phyloP scores from a whole-genome alignment of 2,888 invertebrate species.

The Drosophila mayaguana region DNA sequence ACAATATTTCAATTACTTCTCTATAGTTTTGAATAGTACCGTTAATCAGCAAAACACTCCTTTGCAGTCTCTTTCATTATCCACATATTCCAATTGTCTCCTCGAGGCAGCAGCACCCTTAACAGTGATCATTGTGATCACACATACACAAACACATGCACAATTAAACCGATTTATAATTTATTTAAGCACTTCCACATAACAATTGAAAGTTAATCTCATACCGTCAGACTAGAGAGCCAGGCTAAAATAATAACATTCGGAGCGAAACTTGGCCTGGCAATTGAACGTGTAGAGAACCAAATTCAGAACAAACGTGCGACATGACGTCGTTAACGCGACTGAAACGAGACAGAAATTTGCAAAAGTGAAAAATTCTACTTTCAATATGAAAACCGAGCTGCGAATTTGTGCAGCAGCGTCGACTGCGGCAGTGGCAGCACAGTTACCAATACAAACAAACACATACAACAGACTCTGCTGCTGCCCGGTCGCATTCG shows the following conservation, averaged over 20 bases:
- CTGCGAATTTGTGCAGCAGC: constrained; percentile 58
- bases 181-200: constrained; percentile 3
- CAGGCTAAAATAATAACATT: constrained; percentile 30
- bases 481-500: not conserved
- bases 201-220: constrained; percentile 46
- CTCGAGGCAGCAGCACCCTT: not conserved
- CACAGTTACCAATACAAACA: constrained; percentile 17
- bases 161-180: not conserved
- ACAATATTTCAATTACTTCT: not conserved
- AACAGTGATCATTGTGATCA: constrained; percentile 17
- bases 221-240: constrained; percentile 12
- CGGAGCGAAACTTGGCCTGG: constrained; percentile 28
- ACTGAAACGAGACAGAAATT: constrained; percentile 79
- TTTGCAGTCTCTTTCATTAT: constrained; percentile 2
- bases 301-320: constrained; percentile 72
- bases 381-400: constrained; percentile 78
- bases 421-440: constrained; percentile 30
- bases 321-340: constrained; percentile 83
- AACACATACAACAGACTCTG: constrained; percentile 13
- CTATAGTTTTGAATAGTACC: not conserved
- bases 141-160: not conserved
- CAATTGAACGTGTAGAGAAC: constrained; percentile 27
- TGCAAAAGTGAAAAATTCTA: constrained; percentile 83
- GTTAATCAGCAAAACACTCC: not conserved
- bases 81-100: constrained; percentile 9